These are phyloP conservation scores for Syrista parreyssii DNA, from an alignment of 2,888 invertebrate genomes.

Conservation along the genomic window DNA sequence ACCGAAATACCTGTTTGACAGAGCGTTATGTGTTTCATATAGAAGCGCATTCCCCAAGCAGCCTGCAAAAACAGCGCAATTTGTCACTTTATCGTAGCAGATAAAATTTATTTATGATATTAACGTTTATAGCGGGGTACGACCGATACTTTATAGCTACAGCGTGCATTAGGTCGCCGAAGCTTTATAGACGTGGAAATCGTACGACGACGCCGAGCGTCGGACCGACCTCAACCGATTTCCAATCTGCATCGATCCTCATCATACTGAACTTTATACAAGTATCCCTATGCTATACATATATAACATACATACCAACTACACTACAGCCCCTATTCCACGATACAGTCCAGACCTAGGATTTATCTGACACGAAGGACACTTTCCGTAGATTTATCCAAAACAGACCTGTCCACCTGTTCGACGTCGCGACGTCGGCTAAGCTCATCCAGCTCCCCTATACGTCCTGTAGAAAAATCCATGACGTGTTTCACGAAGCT, in stretches of 20 bases:
- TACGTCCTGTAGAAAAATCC: constrained; percentile 26
- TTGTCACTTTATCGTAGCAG: constrained; percentile 33
- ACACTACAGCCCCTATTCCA: neutral
- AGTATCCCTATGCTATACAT: neutral
- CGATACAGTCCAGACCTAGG: neutral
- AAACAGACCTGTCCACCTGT: neutral
- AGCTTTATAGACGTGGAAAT: neutral
- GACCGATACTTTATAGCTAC: neutral
- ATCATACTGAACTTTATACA: neutral
- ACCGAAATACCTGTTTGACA: neutral
- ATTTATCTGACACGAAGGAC: neutral
- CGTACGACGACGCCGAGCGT: neutral
- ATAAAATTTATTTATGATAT: constrained; percentile 23
- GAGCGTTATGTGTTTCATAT: neutral
- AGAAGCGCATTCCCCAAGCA: neutral
- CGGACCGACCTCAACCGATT: neutral
- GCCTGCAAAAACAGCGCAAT: constrained; percentile 30
- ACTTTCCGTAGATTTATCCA: neutral
- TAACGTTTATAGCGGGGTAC: constrained; percentile 11
- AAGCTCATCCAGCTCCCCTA: neutral
- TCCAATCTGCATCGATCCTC: neutral
- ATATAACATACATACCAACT: neutral
- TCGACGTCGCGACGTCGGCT: neutral
- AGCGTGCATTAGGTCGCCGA: neutral
- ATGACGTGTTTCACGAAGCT: constrained; percentile 26